Evolutionary conservation across 2,888 invertebrate genomes (phyloP).

Genomic region (Cataglyphis albicans): DNA sequence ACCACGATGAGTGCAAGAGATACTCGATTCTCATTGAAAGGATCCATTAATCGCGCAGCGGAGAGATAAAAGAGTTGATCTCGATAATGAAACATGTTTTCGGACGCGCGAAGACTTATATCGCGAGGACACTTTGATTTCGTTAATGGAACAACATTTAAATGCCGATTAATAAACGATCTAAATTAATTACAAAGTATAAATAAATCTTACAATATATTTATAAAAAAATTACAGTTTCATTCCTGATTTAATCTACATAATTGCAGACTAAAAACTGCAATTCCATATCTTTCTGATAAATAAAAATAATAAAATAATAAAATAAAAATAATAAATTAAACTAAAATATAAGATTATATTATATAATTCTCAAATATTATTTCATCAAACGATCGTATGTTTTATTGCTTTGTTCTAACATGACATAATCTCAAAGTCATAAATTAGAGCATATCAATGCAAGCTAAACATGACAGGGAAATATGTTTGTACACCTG

Average conservation of each 20-base stretch:
- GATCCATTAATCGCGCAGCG: conserved; percentile 61
- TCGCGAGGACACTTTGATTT: conserved; percentile 53
- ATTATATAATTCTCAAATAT: not conserved
- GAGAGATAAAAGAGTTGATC: conserved; percentile 65
- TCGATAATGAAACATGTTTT: conserved; percentile 65
- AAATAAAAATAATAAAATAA: not conserved
- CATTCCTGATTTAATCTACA: conserved; percentile 10
- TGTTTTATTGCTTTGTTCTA: not conserved
- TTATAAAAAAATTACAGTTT: not conserved
- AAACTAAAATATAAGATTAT: not conserved
- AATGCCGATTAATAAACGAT: conserved; percentile 62
- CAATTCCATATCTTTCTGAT: not conserved
- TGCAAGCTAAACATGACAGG: conserved; percentile 12
- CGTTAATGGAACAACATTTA: conserved; percentile 68
- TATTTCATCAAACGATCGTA: conserved; percentile 10
- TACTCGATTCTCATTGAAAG: conserved; percentile 51
- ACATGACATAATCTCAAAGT: conserved; percentile 13
- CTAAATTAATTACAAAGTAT: conserved; percentile 44
- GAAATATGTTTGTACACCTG: conserved; percentile 6
- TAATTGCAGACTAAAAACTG: not conserved
- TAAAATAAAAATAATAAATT: not conserved
- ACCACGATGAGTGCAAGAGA: conserved; percentile 3
- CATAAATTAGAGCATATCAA: conserved; percentile 18
- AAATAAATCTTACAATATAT: not conserved
- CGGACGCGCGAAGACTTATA: conserved; percentile 47